Conservation (phyloP, 2,888 invertebrate genomes). For the Nasonovia ribisnigri region DNA sequence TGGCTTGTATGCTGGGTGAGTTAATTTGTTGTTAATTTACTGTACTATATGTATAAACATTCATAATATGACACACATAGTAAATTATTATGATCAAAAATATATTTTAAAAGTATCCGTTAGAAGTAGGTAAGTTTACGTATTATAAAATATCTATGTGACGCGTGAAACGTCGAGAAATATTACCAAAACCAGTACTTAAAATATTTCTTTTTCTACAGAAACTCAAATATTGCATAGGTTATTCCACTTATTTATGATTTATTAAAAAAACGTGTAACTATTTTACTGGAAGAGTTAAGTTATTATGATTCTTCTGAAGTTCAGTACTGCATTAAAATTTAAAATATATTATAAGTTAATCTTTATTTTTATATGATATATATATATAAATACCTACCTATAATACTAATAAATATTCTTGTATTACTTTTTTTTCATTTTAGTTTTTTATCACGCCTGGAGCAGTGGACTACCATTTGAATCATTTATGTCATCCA, state of each 20-base stretch:
- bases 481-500: constrained; percentile 68
- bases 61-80: not conserved
- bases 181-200: not conserved
- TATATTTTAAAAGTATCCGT: not conserved
- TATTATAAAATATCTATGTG: not conserved
- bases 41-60: not conserved
- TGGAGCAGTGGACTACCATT: constrained; percentile 72
- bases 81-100: not conserved
- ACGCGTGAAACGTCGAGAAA: not conserved
- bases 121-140: not conserved
- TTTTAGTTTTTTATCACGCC: constrained; percentile 72
- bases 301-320: not conserved
- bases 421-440: not conserved
- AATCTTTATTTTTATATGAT: not conserved
- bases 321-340: not conserved
- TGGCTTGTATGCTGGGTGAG: constrained; percentile 67
- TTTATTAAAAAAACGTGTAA: not conserved
- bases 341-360: not conserved
- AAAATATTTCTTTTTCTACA: not conserved
- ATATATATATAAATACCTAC: not conserved
- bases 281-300: not conserved
- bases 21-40: not conserved
- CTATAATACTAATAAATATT: no score
- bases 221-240: not conserved
- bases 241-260: not conserved